phyloP scores from a whole-genome alignment of 2,797 vertebrate genomes.

The Trematomus bernacchii region DNA sequence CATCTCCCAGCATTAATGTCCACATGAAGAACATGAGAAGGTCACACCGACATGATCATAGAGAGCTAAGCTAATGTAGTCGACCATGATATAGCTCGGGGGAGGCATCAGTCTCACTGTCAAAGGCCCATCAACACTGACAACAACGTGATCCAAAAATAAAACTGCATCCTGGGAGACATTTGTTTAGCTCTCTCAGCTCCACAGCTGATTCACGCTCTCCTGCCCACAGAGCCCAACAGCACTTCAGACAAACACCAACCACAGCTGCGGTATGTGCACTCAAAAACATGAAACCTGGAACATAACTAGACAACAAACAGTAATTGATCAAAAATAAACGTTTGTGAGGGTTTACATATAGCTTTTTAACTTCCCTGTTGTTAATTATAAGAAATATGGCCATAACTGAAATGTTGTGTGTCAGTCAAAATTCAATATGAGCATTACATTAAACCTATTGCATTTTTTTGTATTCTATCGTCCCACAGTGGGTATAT shows the following conservation, averaged over 20 bases:
- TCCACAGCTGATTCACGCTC: constrained; percentile 72
- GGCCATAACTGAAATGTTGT: not conserved
- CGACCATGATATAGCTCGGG: constrained; percentile 51
- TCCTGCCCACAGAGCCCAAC: constrained; percentile 42
- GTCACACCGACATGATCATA: constrained; percentile 29
- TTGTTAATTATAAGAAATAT: not conserved
- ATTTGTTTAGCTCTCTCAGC: constrained; percentile 65
- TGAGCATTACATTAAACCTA: constrained; percentile 1
- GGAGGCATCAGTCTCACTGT: constrained; percentile 76
- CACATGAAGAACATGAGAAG: constrained; percentile 20
- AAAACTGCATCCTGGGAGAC: constrained; percentile 77
- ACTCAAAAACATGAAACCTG: not conserved
- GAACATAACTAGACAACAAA: not conserved
- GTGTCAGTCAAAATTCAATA: not conserved
- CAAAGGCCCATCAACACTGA: constrained; percentile 70
- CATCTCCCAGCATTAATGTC: constrained; percentile 5
- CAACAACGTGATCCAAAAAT: constrained; percentile 77
- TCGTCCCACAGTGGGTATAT: constrained; percentile 1
- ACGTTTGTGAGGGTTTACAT: not conserved
- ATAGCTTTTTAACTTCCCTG: not conserved
- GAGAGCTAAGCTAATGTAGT: constrained; percentile 40
- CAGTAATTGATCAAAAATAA: not conserved
- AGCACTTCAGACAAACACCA: constrained; percentile 31
- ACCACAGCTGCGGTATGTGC: constrained; percentile 23
- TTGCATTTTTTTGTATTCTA: not conserved